Conservation (phyloP, 2,888 invertebrate species). For the Drosophila affinis region DNA sequence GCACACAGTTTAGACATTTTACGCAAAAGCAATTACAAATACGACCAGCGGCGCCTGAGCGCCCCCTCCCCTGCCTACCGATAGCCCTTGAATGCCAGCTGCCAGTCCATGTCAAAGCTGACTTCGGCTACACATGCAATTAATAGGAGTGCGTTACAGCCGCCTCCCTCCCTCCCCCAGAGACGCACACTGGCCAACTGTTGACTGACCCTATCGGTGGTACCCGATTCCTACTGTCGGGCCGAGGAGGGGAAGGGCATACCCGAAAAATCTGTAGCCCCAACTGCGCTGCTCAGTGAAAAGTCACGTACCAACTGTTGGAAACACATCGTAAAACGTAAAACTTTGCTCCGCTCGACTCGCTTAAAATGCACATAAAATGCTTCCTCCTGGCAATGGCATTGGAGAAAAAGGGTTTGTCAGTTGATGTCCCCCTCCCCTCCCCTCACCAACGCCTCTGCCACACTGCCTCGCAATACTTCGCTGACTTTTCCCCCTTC, state of each 20-base stretch:
- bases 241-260: slow-evolving; percentile 11
- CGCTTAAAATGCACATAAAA: slow-evolving; percentile 49
- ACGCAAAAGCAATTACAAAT: slow-evolving; percentile 63
- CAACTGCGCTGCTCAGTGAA: slow-evolving; percentile 63
- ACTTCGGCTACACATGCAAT: slow-evolving; percentile 58
- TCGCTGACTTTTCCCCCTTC: background rate
- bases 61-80: background rate
- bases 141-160: slow-evolving; percentile 49
- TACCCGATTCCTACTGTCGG: background rate
- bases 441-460: background rate
- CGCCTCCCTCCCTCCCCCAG: background rate
- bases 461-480: background rate
- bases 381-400: background rate
- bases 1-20: slow-evolving; percentile 39
- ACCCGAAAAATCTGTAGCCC: slow-evolving; percentile 50
- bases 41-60: slow-evolving; percentile 11
- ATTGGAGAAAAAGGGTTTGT: slow-evolving; percentile 50
- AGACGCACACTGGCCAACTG: slow-evolving; percentile 58
- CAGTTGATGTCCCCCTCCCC: slow-evolving; percentile 3
- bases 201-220: slow-evolving; percentile 60
- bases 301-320: slow-evolving; percentile 76
- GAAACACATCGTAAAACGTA: slow-evolving; percentile 71
- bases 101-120: slow-evolving; percentile 52
- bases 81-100: slow-evolving; percentile 23
- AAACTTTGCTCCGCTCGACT: slow-evolving; percentile 51